Conservation (phyloP, 2,888 invertebrate genomes). For the Malachius bipustulatus region DNA sequence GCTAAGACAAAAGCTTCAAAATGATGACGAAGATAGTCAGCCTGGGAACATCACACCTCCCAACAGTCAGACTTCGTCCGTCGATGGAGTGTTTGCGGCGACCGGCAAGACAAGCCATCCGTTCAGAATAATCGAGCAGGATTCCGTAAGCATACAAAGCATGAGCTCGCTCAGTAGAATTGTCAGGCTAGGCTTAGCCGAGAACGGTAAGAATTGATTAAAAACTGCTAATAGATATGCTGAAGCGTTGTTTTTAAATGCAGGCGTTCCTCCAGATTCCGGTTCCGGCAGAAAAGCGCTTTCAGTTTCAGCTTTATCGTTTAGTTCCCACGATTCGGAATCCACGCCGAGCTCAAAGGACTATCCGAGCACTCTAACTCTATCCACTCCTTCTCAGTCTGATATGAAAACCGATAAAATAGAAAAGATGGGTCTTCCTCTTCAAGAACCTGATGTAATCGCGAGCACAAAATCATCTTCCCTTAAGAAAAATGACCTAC, state of each 20-base stretch:
- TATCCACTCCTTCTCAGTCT: conserved; percentile 23
- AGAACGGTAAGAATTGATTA: conserved; percentile 18
- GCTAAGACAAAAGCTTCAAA: conserved; percentile 73
- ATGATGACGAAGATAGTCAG: conserved; percentile 66
- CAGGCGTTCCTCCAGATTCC: too few species aligned
- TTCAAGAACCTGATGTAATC: conserved; percentile 84
- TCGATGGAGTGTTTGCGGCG: conserved; percentile 62
- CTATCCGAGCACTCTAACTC: conserved; percentile 33
- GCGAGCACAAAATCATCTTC: conserved; percentile 72
- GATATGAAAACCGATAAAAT: conserved; percentile 9
- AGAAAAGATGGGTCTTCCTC: conserved; percentile 34
- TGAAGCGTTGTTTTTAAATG: not conserved
- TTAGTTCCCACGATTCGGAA: conserved; percentile 33
- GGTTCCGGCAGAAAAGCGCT: conserved; percentile 26
- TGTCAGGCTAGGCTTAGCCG: conserved; percentile 41
- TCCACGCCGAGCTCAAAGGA: conserved; percentile 34
- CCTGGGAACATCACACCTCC: conserved; percentile 51
- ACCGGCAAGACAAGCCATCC: conserved; percentile 59
- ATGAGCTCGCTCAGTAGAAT: conserved; percentile 75
- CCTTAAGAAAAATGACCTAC: conserved; percentile 32
- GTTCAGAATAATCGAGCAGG: conserved; percentile 77
- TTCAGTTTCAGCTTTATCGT: conserved; percentile 31
- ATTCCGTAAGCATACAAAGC: conserved; percentile 77
- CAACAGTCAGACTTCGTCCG: conserved; percentile 64
- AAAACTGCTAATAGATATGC: too few species aligned